phyloP scores from a whole-genome alignment of 2,888 invertebrate genomes.

The Aelia acuminata region DNA sequence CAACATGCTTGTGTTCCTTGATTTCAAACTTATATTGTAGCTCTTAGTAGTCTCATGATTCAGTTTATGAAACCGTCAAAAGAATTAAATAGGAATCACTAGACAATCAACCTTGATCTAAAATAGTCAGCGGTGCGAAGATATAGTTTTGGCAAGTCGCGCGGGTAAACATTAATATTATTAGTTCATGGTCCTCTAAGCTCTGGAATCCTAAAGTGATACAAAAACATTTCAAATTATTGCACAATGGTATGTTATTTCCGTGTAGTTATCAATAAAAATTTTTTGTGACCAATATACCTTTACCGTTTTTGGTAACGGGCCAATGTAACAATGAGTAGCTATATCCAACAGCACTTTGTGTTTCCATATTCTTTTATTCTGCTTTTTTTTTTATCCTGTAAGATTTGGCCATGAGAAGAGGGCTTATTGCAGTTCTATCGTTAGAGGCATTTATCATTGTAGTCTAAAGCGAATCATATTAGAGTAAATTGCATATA shows the following conservation, averaged over 20 bases:
- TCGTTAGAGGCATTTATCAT: no score
- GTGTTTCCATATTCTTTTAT: no score
- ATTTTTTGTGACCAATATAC: no score
- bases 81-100: not conserved
- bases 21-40: not conserved
- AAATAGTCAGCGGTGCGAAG: constrained; percentile 4
- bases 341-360: no score
- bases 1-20: not conserved
- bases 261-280: not conserved
- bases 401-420: no score
- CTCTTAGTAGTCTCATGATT: not conserved
- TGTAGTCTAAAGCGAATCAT: no score
- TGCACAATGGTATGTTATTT: not conserved
- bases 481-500: no score
- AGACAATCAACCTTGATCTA: constrained; percentile 19
- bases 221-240: not conserved
- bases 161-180: constrained; percentile 25
- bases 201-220: not conserved
- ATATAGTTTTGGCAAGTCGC: not conserved
- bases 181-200: not conserved
- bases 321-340: no score
- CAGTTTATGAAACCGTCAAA: not conserved
- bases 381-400: no score
- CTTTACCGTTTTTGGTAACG: no score
- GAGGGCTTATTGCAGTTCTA: no score